phyloP scores from a whole-genome alignment of 2,113 vertebrate genomes.

The Clinocottus analis region DNA sequence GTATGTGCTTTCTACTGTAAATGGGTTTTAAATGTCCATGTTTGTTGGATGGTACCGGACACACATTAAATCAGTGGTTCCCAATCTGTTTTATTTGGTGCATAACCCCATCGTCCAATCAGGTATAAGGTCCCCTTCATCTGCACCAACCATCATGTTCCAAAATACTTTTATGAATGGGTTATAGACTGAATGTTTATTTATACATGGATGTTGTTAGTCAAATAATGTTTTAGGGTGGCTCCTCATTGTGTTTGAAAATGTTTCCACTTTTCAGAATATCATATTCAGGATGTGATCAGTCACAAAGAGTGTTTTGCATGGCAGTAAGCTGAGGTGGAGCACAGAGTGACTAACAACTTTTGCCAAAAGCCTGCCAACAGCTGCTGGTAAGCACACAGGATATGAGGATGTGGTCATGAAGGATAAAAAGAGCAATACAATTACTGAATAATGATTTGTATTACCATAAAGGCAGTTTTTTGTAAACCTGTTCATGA shows the following conservation, averaged over 20 bases:
- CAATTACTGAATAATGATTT: slow-evolving; percentile 39
- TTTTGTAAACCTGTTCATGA: slow-evolving; percentile 8
- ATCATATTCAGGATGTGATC: background rate
- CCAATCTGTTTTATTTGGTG: background rate
- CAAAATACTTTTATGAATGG: background rate
- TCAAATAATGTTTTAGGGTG: background rate
- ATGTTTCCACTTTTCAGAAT: background rate
- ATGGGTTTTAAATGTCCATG: background rate
- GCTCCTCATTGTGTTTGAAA: background rate
- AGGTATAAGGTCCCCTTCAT: background rate
- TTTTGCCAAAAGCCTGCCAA: slow-evolving; percentile 9
- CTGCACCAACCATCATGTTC: background rate
- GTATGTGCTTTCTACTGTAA: background rate
- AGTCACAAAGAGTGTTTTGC: slow-evolving; percentile 6
- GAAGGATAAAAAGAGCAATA: slow-evolving; percentile 23
- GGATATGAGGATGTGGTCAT: slow-evolving; percentile 36
- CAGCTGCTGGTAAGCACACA: slow-evolving; percentile 36
- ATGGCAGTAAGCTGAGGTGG: slow-evolving; percentile 6
- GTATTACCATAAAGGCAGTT: slow-evolving; percentile 22
- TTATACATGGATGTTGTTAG: background rate
- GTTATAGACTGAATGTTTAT: background rate
- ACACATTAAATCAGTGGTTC: background rate
- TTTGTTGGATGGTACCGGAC: background rate
- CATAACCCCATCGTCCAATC: background rate
- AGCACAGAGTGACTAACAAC: background rate